Conservation (phyloP, 1,140 invertebrate species). For the Drosophila murphyi region DNA sequence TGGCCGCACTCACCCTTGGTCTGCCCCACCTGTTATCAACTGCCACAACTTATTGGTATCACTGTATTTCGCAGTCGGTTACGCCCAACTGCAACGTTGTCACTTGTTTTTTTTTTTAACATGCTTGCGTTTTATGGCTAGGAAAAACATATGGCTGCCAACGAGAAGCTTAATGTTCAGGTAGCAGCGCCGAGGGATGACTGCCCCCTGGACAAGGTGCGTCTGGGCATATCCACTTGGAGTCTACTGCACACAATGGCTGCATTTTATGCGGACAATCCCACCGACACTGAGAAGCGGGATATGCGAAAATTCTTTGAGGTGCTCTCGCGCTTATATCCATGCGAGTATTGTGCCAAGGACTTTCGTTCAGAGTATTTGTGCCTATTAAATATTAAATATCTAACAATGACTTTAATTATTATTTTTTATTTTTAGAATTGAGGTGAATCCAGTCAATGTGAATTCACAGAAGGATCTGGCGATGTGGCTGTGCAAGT, state of each 20-base stretch:
- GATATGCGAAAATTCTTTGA: constrained; percentile 94
- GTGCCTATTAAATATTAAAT: not conserved
- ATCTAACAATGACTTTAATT: constrained; percentile 25
- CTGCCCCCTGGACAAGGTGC: constrained; percentile 92
- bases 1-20: no score
- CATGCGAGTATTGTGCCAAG: constrained; percentile 96
- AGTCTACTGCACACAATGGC: constrained; percentile 98
- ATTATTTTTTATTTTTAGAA: constrained; percentile 86
- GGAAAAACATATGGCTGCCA: constrained; percentile 59
- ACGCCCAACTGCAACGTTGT: no score
- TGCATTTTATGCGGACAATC: constrained; percentile 96
- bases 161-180: constrained; percentile 43
- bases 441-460: constrained; percentile 90
- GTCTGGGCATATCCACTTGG: constrained; percentile 93
- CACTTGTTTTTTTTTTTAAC: no score
- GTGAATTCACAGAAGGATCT: constrained; percentile 90
- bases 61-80: no score
- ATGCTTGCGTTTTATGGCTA: constrained; percentile 3
- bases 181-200: constrained; percentile 79
- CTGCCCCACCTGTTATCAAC: no score
- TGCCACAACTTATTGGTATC: no score
- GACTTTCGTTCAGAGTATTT: constrained; percentile 94
- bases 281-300: constrained; percentile 88
- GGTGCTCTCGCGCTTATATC: constrained; percentile 96
- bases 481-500: constrained; percentile 95